These are phyloP conservation scores for Cercopithecus petaurista DNA, from an alignment of 2,797 vertebrate genomes.

Conservation along the genomic window DNA sequence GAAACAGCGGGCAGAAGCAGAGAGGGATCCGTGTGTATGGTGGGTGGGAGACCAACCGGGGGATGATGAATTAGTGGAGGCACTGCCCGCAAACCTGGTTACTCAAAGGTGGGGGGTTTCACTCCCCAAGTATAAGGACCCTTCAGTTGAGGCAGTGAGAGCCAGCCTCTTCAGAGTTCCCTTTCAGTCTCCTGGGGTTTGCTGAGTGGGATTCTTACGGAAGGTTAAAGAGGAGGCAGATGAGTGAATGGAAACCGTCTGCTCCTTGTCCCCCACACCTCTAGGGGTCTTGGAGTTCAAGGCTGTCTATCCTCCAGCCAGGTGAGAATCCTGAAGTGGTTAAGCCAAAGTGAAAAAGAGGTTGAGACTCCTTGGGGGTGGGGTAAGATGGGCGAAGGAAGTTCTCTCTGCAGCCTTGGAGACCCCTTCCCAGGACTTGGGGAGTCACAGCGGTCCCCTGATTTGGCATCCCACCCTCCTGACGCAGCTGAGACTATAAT, in stretches of 20 bases:
- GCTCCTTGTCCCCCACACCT: not conserved
- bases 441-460: slow-evolving; percentile 58
- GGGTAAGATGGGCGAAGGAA: not conserved
- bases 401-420: not conserved
- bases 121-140: not conserved
- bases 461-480: slow-evolving; percentile 73
- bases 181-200: slow-evolving; percentile 36
- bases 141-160: not conserved
- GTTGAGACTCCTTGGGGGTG: not conserved
- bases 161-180: not conserved
- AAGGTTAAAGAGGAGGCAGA: slow-evolving; percentile 46
- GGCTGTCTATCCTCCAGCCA: not conserved
- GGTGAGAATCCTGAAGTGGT: not conserved
- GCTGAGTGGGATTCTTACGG: not conserved
- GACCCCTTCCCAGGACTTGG: slow-evolving; percentile 39
- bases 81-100: not conserved
- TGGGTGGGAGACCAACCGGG: not conserved
- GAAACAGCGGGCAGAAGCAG: slow-evolving; percentile 80
- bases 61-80: not conserved
- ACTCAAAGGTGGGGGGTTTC: not conserved
- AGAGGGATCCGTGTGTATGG: slow-evolving; percentile 30
- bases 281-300: slow-evolving; percentile 47
- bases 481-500: slow-evolving; percentile 79
- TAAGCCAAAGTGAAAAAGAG: not conserved
- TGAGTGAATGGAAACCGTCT: not conserved